A percentile compares a stretch with the other conserved stretches of the same genome.
Conservation (phyloP, 2,113 vertebrate genomes). For the Hyperopisus bebe region DNA sequence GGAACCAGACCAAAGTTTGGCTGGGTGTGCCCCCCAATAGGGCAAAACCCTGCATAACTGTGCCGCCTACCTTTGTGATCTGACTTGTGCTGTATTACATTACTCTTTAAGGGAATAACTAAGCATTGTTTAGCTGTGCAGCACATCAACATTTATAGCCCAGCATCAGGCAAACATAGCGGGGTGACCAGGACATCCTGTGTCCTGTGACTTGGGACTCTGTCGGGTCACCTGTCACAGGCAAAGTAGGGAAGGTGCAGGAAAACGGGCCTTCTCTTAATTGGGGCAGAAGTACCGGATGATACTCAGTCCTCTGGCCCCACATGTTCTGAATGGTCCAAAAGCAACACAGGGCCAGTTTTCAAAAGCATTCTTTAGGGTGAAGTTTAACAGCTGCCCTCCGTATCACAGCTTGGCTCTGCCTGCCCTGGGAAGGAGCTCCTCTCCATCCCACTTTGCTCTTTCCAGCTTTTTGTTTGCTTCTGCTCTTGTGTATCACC, state of each 20-base stretch:
- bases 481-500: background rate
- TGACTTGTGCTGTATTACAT: slow-evolving; percentile 1
- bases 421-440: background rate
- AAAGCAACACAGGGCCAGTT: background rate
- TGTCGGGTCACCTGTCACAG: background rate
- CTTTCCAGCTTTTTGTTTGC: background rate
- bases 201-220: background rate
- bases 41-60: slow-evolving; percentile 14
- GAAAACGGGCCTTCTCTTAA: background rate
- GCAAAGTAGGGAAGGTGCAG: background rate
- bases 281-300: background rate
- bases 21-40: background rate
- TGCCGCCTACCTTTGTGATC: background rate
- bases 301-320: too few species aligned
- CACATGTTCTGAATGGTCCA: background rate
- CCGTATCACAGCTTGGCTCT: background rate
- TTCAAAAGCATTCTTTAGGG: background rate
- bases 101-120: slow-evolving; percentile 4
- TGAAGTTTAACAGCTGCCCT: background rate
- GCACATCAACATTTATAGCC: background rate
- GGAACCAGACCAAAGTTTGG: background rate
- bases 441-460: background rate
- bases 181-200: background rate
- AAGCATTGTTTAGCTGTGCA: slow-evolving; percentile 1
- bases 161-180: background rate